Evolutionary conservation across 92 coral and sea anemone genomes (phyloP), one percentile per base, ranked within the genome.

Genomic region (Phenganax marumi): DNA sequence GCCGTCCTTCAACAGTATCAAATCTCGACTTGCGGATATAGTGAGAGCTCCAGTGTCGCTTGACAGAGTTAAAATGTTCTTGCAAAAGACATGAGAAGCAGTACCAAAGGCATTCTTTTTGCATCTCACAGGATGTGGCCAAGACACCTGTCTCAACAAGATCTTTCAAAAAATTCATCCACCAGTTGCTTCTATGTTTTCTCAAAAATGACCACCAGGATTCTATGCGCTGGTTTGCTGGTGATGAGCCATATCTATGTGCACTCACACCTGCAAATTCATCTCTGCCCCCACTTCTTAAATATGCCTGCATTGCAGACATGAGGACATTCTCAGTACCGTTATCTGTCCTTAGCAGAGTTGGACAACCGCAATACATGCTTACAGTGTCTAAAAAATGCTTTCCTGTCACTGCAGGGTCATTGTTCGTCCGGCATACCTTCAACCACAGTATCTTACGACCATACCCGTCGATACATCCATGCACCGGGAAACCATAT

Each of bases 31-130:
- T 74, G 0, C 79, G 0, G 9, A 74, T 50, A 22, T 74, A 50
- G 52, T 74, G 79, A 8, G 79, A n/a, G 47, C 50, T 74, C 79
- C 79, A 74, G 23, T 74, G 79, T 46, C 19, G 21, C 26, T 53
- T 50, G 12, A 74, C 79, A 9, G 63, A n/a, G 19, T 16, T 48
- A 10, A 74, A 53, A 12, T 74, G 63, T 53, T 74, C 62, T 21
- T 74, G 79, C 63, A 74, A 53, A 21, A 75, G 46, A 46, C 55
- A 8, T 75, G 62, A 49, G 25, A 75, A 75, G 26, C 80, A 51
- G 52, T 75, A 51, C 80, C 80, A 75, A 7, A 75, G 56, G 52
- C 80, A 75, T 51, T 75, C 80, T 75, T 75, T 75, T 50, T 75
- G 60, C 55, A 75, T 48, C 51, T 51, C 55, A 75, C 26, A 50